These are phyloP conservation scores for Pteropus rufus DNA, from an alignment of 2,797 vertebrate genomes.

Conservation along the genomic window DNA sequence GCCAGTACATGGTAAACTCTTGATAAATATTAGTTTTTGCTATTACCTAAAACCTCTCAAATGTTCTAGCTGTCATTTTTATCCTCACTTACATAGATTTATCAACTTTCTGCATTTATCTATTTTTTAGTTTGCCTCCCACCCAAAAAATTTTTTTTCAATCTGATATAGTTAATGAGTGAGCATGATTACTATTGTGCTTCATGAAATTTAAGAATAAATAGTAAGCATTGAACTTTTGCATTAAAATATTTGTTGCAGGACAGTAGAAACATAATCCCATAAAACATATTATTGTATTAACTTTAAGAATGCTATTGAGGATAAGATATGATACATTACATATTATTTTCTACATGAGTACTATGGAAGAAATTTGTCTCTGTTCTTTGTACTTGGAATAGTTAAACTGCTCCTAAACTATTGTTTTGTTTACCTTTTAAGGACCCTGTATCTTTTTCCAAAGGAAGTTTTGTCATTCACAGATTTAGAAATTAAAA, in stretches of 20 bases:
- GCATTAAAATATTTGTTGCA: neutral
- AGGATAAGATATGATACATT: neutral
- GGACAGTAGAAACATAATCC: neutral
- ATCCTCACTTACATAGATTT: neutral
- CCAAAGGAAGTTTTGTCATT: neutral
- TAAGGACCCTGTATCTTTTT: neutral
- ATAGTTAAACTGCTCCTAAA: neutral
- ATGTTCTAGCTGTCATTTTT: neutral
- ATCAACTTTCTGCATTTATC: neutral
- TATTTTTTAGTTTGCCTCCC: neutral
- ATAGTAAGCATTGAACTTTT: neutral
- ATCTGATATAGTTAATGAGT: neutral
- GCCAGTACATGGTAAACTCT: neutral
- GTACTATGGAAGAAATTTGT: neutral
- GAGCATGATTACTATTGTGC: neutral
- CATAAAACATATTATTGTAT: neutral
- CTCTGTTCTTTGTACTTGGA: neutral
- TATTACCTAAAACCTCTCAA: neutral
- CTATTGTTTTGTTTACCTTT: neutral
- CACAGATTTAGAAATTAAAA: slow-evolving; percentile 41
- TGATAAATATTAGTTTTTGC: neutral
- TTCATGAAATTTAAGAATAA: slow-evolving; percentile 16
- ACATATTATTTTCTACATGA: neutral
- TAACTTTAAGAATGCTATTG: neutral
- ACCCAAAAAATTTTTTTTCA: neutral